These are phyloP conservation scores for Dicyrtomina minuta DNA, from an alignment of 2,888 invertebrate species.

Conservation along the genomic window DNA sequence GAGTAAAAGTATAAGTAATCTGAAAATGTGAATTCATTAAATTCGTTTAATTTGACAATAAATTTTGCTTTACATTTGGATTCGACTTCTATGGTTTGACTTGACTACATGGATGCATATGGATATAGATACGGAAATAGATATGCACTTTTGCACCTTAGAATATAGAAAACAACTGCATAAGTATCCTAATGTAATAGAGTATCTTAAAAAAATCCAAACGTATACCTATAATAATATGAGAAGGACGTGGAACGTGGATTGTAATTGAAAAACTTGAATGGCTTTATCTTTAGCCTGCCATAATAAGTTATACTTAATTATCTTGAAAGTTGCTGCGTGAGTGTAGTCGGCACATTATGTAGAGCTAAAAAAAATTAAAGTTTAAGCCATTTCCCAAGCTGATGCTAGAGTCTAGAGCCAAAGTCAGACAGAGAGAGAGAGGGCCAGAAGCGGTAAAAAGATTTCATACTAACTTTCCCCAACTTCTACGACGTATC, in stretches of 20 bases:
- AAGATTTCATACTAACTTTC: constrained; percentile 7
- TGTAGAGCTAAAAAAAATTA: no score
- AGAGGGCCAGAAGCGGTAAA: constrained; percentile 6
- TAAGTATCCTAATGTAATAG: no score
- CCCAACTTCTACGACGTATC: no score
- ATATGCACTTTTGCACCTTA: no score
- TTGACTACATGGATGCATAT: background rate
- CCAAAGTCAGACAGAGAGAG: no score
- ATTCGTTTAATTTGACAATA: constrained; percentile 27
- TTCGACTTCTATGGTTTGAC: background rate
- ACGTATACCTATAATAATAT: no score
- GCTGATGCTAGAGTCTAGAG: background rate
- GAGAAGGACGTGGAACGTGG: no score
- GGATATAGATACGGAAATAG: no score
- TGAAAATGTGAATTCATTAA: constrained; percentile 8
- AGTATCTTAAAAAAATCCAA: no score
- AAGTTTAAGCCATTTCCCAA: no score
- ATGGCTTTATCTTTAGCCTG: background rate
- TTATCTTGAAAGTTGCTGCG: background rate
- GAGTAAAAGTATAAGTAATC: background rate
- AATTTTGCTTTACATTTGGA: constrained; percentile 8
- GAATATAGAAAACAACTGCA: no score
- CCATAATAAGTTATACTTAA: constrained; percentile 17
- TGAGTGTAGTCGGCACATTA: no score
- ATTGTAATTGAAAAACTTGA: constrained; percentile 13